Percentiles rank a stretch among this genome's conserved stretches.
Evolutionary conservation across 2,888 invertebrate species (phyloP).

Genomic region (Ichneumoninae sp.): DNA sequence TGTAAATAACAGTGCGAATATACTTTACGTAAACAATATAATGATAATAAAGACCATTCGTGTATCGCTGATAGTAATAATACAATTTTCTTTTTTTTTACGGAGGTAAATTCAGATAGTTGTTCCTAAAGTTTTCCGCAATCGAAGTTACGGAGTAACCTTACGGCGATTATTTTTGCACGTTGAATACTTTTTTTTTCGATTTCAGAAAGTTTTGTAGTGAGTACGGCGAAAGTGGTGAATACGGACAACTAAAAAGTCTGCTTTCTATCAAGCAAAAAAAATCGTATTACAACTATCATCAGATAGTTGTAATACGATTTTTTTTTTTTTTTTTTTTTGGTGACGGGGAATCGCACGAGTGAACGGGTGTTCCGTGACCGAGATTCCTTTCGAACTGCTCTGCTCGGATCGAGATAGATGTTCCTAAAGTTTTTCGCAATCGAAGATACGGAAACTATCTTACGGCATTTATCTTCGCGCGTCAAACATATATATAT

Average conservation of each 20-base stretch:
- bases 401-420: not conserved
- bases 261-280: no score
- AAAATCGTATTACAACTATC: no score
- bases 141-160: not conserved
- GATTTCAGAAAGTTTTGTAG: no score
- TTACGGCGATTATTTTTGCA: not conserved
- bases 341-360: not conserved
- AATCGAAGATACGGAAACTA: not conserved
- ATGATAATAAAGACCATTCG: constrained; percentile 32
- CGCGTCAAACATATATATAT: no score
- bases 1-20: constrained; percentile 52
- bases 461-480: not conserved
- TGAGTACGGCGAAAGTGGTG: no score
- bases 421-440: not conserved
- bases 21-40: constrained; percentile 39
- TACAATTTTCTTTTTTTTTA: constrained; percentile 1
- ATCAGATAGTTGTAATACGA: constrained; percentile 24
- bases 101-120: not conserved
- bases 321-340: not conserved
- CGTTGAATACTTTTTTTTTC: no score
- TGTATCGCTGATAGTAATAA: constrained; percentile 35
- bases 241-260: no score
- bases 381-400: constrained; percentile 10
- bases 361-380: not conserved
- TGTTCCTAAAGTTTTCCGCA: not conserved